Conservation (phyloP, 2,888 invertebrate species). For the Homarus gammarus region DNA sequence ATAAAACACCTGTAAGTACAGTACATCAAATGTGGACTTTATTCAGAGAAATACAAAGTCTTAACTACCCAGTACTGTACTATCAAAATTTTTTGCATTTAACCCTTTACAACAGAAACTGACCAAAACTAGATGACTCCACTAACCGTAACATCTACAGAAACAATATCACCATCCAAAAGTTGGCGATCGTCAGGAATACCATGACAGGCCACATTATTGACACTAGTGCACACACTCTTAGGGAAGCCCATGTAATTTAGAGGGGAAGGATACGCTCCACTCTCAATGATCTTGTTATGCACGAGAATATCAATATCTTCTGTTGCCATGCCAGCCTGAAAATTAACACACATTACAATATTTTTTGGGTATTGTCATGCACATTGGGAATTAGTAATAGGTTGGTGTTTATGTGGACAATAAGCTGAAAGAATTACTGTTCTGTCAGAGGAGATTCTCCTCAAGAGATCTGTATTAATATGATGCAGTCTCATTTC, state of each 20-base stretch:
- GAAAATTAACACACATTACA: neutral
- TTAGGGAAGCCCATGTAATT: conserved; percentile 84
- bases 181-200: conserved; percentile 93
- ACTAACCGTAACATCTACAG: conserved; percentile 93
- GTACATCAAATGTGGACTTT: too few species aligned
- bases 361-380: neutral
- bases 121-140: too few species aligned
- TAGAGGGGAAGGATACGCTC: conserved; percentile 94
- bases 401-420: neutral
- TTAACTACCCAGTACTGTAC: too few species aligned
- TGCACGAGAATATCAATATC: conserved; percentile 89
- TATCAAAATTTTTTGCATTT: too few species aligned
- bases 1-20: conserved; percentile 82
- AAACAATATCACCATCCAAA: conserved; percentile 91
- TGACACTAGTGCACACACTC: conserved; percentile 80
- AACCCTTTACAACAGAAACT: too few species aligned
- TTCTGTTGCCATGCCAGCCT: conserved; percentile 88
- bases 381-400: neutral
- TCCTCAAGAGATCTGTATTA: too few species aligned
- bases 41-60: too few species aligned
- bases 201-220: conserved; percentile 87
- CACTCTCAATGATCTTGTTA: conserved; percentile 84
- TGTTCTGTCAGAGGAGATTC: too few species aligned
- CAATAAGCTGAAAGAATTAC: too few species aligned
- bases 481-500: too few species aligned